Evolutionary conservation across 2,113 vertebrate species (phyloP), one percentile per base, ranked within the genome.

Genomic region (Odocoileus virginianus): DNA sequence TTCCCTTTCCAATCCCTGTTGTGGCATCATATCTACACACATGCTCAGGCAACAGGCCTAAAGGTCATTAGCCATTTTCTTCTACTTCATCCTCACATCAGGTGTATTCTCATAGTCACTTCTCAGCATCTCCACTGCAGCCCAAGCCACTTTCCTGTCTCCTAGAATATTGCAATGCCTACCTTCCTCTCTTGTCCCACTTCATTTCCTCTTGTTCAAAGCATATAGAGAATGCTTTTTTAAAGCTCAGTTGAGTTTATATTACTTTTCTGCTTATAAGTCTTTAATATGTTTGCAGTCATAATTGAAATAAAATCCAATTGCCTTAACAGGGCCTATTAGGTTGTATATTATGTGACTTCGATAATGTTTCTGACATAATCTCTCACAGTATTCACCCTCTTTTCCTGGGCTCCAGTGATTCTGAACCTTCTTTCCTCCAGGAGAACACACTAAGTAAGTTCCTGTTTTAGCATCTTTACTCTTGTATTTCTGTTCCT

Each of bases 281-380:
- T 43, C 36, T 78, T 94, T 50, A 58, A 83, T 60, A 90, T 57
- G 23, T 88, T 91, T 81, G 1, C 8, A 57, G 60, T 74, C 58
- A 95, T n/a, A 92, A 64, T 15, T 86, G 23, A 79, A 96, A 57
- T 86, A 61, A 92, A 94, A 94, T 74, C 5, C 10, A 89, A 94
- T 64, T 85, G 17, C 19, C n/a, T 84, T 57, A 86, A 67, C 6
- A 27, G 7, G 3, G 57, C 5, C 23, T 94, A 45, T 23, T 60
- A 71, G 3, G 4, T 21, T 94, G 3, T 52, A 40, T 47, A 25
- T 64, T 40, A 91, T 71, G 28, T 43, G n/a, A 83, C 40, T 89
- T 79, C 27, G 2, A 10, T 58, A 81, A n/a, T 28, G 28, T 50
- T 12, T 71, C 12, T 89, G 27, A 57, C 28, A 83, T 71, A 71